Evolutionary conservation across 2,113 vertebrate genomes (phyloP).

Genomic region (Xenopus borealis): DNA sequence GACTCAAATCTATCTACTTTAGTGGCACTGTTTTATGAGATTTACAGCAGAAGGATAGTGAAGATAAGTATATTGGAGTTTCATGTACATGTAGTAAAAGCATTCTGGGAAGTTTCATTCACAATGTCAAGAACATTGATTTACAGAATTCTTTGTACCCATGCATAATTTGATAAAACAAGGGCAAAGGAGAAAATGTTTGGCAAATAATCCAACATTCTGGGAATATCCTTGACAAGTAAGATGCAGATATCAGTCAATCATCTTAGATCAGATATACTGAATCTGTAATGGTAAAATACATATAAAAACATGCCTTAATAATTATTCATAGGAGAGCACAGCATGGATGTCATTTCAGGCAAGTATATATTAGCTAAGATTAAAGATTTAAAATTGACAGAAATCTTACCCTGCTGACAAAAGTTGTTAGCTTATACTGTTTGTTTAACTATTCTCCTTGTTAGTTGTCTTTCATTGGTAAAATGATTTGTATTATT

Average conservation of each 20-base stretch:
- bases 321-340: no score
- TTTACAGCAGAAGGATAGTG: constrained; percentile 30
- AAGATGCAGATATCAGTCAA: background rate
- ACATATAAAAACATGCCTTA: no score
- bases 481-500: no score
- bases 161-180: constrained; percentile 3
- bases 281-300: no score
- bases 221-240: background rate
- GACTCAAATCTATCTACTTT: constrained; percentile 30
- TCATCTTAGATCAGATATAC: no score
- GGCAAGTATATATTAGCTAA: no score
- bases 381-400: no score
- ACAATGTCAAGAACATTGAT: constrained; percentile 26
- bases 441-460: no score
- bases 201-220: background rate
- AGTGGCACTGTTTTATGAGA: constrained; percentile 38
- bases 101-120: constrained; percentile 11
- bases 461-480: no score
- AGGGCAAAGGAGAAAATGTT: background rate
- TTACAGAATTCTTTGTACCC: constrained; percentile 4
- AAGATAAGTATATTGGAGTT: constrained; percentile 37
- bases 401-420: no score
- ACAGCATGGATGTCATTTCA: no score
- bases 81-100: constrained; percentile 33
- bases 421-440: no score